These are phyloP conservation scores for Alethe diademata DNA, from an alignment of 2,113 vertebrate species.

Conservation along the genomic window DNA sequence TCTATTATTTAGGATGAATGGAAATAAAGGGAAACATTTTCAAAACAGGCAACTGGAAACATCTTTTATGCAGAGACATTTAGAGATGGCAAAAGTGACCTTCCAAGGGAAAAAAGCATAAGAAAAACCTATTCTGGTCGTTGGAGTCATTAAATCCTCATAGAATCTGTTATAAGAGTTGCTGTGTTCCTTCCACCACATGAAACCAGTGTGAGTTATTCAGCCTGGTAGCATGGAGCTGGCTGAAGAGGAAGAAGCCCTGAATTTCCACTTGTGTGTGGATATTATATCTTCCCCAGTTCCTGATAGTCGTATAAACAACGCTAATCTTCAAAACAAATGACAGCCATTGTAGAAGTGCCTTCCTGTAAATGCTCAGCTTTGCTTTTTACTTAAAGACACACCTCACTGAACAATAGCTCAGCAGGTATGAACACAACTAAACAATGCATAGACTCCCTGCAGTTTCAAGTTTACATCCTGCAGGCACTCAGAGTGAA, in stretches of 20 bases:
- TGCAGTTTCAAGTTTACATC: constrained; percentile 13
- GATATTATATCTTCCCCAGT: not conserved
- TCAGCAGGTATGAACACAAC: constrained; percentile 70
- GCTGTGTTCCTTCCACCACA: not conserved
- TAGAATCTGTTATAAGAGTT: not conserved
- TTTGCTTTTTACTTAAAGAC: constrained; percentile 67
- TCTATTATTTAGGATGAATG: constrained; percentile 58
- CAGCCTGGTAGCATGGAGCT: not conserved
- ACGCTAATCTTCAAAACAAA: constrained; percentile 56
- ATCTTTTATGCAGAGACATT: not conserved
- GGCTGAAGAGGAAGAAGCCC: not conserved
- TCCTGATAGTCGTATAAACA: not conserved
- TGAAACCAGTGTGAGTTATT: not conserved
- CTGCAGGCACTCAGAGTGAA: not conserved
- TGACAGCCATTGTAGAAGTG: constrained; percentile 23
- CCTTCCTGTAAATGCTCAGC: constrained; percentile 55
- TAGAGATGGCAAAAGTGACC: not conserved
- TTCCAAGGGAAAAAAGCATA: not conserved
- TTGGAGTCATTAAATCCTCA: not conserved
- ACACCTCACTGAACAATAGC: constrained; percentile 82
- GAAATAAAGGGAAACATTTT: constrained; percentile 26
- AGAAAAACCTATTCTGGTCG: not conserved
- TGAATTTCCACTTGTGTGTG: not conserved
- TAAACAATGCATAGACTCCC: constrained; percentile 17
- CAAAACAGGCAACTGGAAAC: not conserved